A percentile compares a stretch with the other conserved stretches of the same genome.
Conservation (phyloP, 2,888 invertebrate species). For the Scrobipalpa atriplicella region DNA sequence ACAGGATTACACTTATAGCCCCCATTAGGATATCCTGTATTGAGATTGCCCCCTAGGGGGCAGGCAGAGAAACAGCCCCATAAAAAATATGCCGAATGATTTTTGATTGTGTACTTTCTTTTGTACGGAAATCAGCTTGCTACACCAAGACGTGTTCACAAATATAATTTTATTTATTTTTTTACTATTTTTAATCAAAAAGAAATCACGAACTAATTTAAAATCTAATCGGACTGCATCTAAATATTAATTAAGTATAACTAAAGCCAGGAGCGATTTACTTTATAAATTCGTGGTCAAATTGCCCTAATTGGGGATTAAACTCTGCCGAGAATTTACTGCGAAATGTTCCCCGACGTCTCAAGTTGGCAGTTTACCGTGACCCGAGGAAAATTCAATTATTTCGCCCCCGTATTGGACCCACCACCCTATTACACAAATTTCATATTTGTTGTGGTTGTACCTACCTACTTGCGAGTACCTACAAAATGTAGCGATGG, state of each 20-base stretch:
- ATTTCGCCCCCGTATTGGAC: constrained; percentile 50
- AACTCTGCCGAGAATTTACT: constrained; percentile 51
- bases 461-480: no score
- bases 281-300: constrained; percentile 52
- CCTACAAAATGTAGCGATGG: no score
- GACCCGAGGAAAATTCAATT: constrained; percentile 67
- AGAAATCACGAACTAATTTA: background rate
- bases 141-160: no score
- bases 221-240: constrained; percentile 20
- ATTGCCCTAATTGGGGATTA: constrained; percentile 62
- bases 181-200: background rate
- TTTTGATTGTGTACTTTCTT: no score
- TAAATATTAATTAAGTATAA: constrained; percentile 30
- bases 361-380: constrained; percentile 57
- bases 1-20: no score
- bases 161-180: no score
- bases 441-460: constrained; percentile 16
- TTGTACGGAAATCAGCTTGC: no score
- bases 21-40: no score
- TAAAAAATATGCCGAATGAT: no score
- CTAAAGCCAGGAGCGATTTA: constrained; percentile 39
- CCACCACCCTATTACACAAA: constrained; percentile 40
- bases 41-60: no score
- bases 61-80: no score
- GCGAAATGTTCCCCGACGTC: constrained; percentile 55